Evolutionary conservation across 1,140 invertebrate genomes (phyloP).

Genomic region (Manduca sexta): DNA sequence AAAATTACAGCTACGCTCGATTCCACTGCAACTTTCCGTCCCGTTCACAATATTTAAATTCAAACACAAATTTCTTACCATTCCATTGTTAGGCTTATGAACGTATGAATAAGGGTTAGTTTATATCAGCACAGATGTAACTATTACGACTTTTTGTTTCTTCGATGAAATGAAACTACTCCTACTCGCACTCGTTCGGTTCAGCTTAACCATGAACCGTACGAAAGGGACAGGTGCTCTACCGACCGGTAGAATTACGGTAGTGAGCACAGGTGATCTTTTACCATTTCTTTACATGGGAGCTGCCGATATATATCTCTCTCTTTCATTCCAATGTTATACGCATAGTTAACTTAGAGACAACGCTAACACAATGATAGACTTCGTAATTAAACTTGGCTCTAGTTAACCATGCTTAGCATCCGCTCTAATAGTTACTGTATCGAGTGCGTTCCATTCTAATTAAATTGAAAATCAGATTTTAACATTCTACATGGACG

Average conservation of each 20-base stretch:
- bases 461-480: conserved; percentile 53
- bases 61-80: conserved; percentile 9
- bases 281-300: conserved; percentile 55
- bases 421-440: conserved; percentile 53
- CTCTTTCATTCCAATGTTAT: conserved; percentile 40
- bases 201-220: conserved; percentile 66
- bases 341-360: conserved; percentile 25
- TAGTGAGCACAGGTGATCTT: conserved; percentile 74
- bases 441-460: conserved; percentile 48
- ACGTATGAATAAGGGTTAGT: conserved; percentile 14
- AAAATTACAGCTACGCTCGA: conserved; percentile 63
- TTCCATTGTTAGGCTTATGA: conserved; percentile 10
- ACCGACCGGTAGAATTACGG: conserved; percentile 69
- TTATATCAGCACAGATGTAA: conserved; percentile 9
- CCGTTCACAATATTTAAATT: conserved; percentile 39
- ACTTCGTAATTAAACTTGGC: conserved; percentile 51
- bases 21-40: conserved; percentile 65
- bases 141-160: conserved; percentile 27
- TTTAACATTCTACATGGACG: conserved; percentile 33
- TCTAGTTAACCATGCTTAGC: conserved; percentile 66
- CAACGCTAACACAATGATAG: conserved; percentile 22
- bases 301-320: conserved; percentile 61
- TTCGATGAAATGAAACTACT: conserved; percentile 46
- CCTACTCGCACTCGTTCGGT: conserved; percentile 70
- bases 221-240: conserved; percentile 71